Conservation (phyloP, 2,888 invertebrate genomes). For the Ctena decussata region DNA sequence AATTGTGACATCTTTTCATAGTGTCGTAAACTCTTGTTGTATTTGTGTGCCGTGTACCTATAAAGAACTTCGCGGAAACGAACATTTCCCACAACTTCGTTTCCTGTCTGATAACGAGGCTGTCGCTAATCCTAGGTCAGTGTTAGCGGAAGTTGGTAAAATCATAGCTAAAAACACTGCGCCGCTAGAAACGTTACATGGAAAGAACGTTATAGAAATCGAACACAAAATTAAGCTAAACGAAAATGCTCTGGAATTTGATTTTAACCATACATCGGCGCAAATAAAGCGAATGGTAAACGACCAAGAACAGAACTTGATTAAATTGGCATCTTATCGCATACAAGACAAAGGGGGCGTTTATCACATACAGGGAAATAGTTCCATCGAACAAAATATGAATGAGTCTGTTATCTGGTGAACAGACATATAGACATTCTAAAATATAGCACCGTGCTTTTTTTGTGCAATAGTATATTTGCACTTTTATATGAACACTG, state of each 20-base stretch:
- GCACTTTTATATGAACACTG: too few species aligned
- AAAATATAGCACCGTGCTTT: too few species aligned
- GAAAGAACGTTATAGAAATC: conserved; percentile 83
- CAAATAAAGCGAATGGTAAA: conserved; percentile 78
- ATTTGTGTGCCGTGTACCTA: conserved; percentile 83
- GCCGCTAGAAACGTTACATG: conserved; percentile 79
- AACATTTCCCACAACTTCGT: conserved; percentile 71
- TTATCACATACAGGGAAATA: conserved; percentile 80
- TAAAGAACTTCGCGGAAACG: conserved; percentile 73
- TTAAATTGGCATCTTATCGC: conserved; percentile 77
- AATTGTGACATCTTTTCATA: conserved; percentile 81
- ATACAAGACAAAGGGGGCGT: conserved; percentile 80
- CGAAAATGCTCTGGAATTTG: conserved; percentile 78
- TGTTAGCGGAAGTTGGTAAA: conserved; percentile 79
- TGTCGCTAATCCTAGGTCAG: conserved; percentile 64
- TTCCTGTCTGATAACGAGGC: conserved; percentile 71
- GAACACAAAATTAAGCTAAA: conserved; percentile 79
- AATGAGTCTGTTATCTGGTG: conserved; percentile 77
- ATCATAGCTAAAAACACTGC: conserved; percentile 79
- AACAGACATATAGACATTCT: too few species aligned
- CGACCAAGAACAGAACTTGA: conserved; percentile 78
- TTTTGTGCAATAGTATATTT: too few species aligned
- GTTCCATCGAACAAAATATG: conserved; percentile 73
- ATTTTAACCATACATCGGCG: conserved; percentile 74
- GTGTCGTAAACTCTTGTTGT: conserved; percentile 80